Percentiles rank a stretch among this genome's conserved stretches.
phyloP scores from a whole-genome alignment of 2,888 invertebrate species.

The Volucella inflata region DNA sequence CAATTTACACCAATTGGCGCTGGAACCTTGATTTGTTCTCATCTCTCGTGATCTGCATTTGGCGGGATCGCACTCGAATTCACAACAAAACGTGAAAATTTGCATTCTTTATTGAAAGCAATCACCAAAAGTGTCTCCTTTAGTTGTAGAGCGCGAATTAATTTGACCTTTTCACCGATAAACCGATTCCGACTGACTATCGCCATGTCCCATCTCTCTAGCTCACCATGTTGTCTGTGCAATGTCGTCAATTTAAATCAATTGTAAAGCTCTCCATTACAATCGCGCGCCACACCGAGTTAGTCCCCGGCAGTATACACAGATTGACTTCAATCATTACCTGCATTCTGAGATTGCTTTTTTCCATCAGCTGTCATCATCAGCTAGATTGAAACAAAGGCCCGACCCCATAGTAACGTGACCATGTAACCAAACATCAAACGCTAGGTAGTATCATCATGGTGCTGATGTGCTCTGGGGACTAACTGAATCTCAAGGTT shows the following conservation, averaged over 20 bases:
- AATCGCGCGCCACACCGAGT: background rate
- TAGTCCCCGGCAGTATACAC: conserved; percentile 1
- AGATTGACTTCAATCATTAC: conserved; percentile 26
- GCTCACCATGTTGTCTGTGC: background rate
- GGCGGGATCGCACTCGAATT: background rate
- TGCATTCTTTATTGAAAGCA: conserved; percentile 70
- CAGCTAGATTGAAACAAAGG: background rate
- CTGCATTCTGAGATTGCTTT: background rate
- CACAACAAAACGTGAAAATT: conserved; percentile 35
- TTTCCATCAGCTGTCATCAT: background rate
- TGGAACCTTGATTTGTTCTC: conserved; percentile 37
- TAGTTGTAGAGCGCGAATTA: conserved; percentile 62
- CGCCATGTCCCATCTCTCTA: background rate
- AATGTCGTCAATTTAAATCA: conserved; percentile 63
- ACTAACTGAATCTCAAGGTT: conserved; percentile 59
- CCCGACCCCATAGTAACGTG: background rate
- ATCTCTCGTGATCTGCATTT: background rate
- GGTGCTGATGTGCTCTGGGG: background rate
- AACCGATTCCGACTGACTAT: background rate
- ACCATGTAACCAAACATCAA: background rate
- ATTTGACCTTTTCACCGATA: conserved; percentile 72
- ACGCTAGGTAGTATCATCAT: background rate
- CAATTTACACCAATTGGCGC: conserved; percentile 66
- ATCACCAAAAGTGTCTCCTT: conserved; percentile 70
- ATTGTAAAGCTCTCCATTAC: conserved; percentile 52